phyloP scores from a whole-genome alignment of 2,113 vertebrate genomes.

The Mesitornis unicolor region DNA sequence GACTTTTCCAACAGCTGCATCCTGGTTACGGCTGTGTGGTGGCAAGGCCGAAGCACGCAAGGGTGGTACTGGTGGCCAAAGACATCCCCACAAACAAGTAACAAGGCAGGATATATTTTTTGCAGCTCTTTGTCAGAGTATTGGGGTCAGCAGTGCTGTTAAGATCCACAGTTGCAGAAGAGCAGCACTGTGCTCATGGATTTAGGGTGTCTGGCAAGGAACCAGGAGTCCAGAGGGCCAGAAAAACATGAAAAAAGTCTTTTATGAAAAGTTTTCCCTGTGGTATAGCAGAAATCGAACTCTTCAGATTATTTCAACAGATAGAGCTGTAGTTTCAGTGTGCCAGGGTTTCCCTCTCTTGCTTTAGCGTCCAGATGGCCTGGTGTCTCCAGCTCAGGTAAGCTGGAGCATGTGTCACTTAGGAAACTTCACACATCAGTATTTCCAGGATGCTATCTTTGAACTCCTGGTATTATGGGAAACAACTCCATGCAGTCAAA shows the following conservation, averaged over 20 bases:
- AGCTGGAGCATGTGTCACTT: accelerated
- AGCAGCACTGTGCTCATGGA: not conserved
- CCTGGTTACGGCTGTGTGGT: accelerated
- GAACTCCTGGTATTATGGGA: not conserved
- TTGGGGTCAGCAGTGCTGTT: not conserved
- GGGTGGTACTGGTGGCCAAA: not conserved
- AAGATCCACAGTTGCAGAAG: not conserved
- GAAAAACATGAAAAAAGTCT: not conserved
- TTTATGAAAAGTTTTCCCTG: not conserved
- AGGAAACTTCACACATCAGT: not conserved
- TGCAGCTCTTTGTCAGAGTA: not conserved
- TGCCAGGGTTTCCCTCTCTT: too few relatives aligned
- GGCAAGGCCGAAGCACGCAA: not conserved
- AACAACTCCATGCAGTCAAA: not conserved
- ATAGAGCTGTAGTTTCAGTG: not conserved
- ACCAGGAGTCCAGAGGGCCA: not conserved
- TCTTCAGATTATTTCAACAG: not conserved
- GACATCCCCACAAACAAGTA: too few relatives aligned
- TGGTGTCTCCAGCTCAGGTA: not conserved
- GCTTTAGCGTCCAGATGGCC: not conserved
- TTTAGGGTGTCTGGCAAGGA: not conserved
- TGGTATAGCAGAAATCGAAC: not conserved
- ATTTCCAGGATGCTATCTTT: not conserved
- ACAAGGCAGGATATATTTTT: not conserved
- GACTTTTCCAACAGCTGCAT: not conserved